Base-by-base conservation (phyloP, 2,888 invertebrate species). In the Drosophila nigritarsus region DNA sequence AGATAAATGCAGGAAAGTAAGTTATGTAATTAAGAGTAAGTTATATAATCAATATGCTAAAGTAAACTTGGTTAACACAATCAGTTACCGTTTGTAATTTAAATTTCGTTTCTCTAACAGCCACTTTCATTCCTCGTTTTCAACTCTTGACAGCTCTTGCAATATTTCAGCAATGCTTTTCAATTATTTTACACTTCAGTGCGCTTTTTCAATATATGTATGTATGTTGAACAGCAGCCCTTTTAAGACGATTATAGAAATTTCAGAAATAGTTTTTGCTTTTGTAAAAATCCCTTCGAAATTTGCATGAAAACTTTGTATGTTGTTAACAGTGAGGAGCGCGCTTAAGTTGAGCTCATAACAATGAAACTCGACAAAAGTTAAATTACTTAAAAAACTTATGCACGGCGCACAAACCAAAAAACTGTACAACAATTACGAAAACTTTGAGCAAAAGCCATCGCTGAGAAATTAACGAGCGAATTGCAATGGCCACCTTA, bases 381-480 rank as follows among this genome's bases (percentile, higher is more conserved):
- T 84, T 83, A 81, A 87, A 89, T 87, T 83, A 76, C 89, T 83
- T 83, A 40, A 79, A 40, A 79, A 84, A 73, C 82, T 86, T 88
- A 71, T 73, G 71, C 68, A 40, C 48, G 63, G 58, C 49, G 53
- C 32, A 55, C 50, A 54, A 49, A 53, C 61, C 63, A 66, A 72
- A 68, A 76, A 67, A 55, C 62, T 51, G 30, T 73, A 49, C 27
- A 38, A 34, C 56, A 67, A 63, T 62, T 51, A 66, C 38, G 51
- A 70, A 82, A 85, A 80, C 50, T 71, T 70, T 59, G 11, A 50
- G 80, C 80, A 72, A 73, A 76, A 65, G 60, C 24, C 36, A 36
- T 6, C 11, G 24, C 30, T 24, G 4, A 55, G 62, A 78, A 82
- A 78, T 78, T 66, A 65, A 63, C 38, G 64, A 13, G 9, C 9